Evolutionary conservation across 2,113 vertebrate species (phyloP), one percentile per base, ranked within the genome.

Genomic region (Monarcha castaneiventris): DNA sequence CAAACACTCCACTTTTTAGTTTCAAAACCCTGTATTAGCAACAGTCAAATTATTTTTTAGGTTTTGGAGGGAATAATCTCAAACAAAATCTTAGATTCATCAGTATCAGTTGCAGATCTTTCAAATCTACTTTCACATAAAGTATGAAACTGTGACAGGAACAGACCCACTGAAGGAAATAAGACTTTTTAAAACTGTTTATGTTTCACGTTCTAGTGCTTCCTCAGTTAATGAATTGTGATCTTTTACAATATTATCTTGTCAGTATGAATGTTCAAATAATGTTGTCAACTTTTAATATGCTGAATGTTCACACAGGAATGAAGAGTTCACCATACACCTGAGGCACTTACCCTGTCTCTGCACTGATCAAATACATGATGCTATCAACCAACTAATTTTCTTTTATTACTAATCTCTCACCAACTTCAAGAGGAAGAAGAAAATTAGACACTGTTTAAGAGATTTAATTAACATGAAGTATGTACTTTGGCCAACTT

Each of bases 391-490:
- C 18, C 27, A 87, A n/a, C 67, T 87, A 55, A 77, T 93, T 88
- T 87, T 74, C 59, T 93, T 85, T 90, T 89, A 94, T 91, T 96
- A 91, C 43, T 89, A 87, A 91, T 87, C 87, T 94, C 81, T 93
- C 93, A 93, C 67, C 87, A 87, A 25, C 62, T 85, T 92, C 78
- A 66, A 90, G 63, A 69, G 30, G 9, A 88, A 51, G 29, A 87
- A 80, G 74, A 95, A 89, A 93, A 91, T 69, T 46, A 90, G 51
- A 83, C 13, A 44, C 37, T 75, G 20, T 69, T 95, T 85, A 79
- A 64, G 63, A 91, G 71, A 89, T 58, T 33, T 85, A 95, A 95
- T 94, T 94, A 95, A 90, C 51, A 46, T 5, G 3, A 86, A 86
- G 30, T 16, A 51, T 62, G 82, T 90, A 69, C 67, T 83, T 88